Base-by-base conservation (phyloP, 2,888 invertebrate species). In the Bugula neritina region DNA sequence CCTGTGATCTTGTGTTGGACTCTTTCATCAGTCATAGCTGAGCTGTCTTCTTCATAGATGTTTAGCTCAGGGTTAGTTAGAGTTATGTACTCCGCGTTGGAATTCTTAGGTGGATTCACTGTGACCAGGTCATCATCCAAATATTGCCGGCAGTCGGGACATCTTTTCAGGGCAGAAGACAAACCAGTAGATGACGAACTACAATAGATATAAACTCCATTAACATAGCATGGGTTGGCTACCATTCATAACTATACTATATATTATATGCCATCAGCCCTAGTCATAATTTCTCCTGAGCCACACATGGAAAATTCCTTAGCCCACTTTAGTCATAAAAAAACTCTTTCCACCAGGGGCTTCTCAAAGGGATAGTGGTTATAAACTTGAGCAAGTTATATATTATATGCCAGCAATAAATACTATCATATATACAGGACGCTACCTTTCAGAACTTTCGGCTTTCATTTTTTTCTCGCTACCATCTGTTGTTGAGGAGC, bases 1-100 rank as follows among this genome's bases (percentile, higher is more conserved):
- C 84, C 78, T 34, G 87, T 88, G 76, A 90, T 84, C 81, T 88
- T 89, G 78, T 89, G 88, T 63, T 87, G 87, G 0, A 89, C 89
- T 72, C 87, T 80, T 73, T 87, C 87, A 79, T 89, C 88, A 72
- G 77, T 78, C 74, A 87, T 86, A 74, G 86, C 79, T 23, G 79
- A 75, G 23, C 78, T 78, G 35, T 85, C 84, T 78, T 89, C 89
- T 69, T 88, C 86, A 77, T 90, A 90, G 73, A 92, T 83, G 25
- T 90, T 88, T 74, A 92, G 84, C 81, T 88, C 89, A 54, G 90
- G 89, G 86, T 91, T 89, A 21, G 89, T 90, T 74, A 92, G 86
- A 27, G 90, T 90, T 74, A 91, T 86, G 80, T 88, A 90, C 83
- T 92, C 92, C 80, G 63, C 29, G 34, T 10, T 63, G 10, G 63